phyloP scores from a whole-genome alignment of 2,888 invertebrate species.

The Electrophaes corylata region DNA sequence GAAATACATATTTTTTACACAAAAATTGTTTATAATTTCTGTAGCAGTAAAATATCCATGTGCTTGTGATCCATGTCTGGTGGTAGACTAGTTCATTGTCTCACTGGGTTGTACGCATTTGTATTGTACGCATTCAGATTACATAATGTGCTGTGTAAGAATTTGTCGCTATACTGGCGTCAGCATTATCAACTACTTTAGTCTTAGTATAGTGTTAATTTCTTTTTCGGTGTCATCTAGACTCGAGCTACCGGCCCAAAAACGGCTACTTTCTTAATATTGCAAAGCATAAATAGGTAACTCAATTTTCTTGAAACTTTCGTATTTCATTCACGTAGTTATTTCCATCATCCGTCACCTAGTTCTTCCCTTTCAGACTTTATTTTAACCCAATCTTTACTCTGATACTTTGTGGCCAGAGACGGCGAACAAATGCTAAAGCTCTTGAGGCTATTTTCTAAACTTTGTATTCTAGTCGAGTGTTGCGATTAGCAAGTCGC shows the following conservation, averaged over 20 bases:
- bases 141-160: slow-evolving; percentile 3
- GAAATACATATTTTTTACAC: too few relatives aligned
- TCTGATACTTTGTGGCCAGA: background rate
- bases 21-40: too few relatives aligned
- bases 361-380: background rate
- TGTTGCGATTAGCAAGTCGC: slow-evolving; percentile 29
- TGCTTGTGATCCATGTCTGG: background rate
- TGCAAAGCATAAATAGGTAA: background rate
- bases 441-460: slow-evolving; percentile 3
- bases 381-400: background rate
- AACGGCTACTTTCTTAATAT: background rate
- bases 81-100: slow-evolving; percentile 20
- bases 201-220: background rate
- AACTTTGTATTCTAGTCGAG: slow-evolving; percentile 32
- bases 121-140: slow-evolving; percentile 3
- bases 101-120: slow-evolving; percentile 2
- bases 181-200: background rate
- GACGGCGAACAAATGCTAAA: background rate
- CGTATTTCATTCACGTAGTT: background rate
- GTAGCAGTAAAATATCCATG: background rate
- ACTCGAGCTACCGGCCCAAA: background rate
- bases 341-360: background rate
- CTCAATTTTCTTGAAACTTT: background rate
- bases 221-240: background rate
- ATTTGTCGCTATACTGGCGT: background rate